These are phyloP conservation scores for Polietes domitor DNA, from an alignment of 2,888 invertebrate genomes.

Conservation along the genomic window DNA sequence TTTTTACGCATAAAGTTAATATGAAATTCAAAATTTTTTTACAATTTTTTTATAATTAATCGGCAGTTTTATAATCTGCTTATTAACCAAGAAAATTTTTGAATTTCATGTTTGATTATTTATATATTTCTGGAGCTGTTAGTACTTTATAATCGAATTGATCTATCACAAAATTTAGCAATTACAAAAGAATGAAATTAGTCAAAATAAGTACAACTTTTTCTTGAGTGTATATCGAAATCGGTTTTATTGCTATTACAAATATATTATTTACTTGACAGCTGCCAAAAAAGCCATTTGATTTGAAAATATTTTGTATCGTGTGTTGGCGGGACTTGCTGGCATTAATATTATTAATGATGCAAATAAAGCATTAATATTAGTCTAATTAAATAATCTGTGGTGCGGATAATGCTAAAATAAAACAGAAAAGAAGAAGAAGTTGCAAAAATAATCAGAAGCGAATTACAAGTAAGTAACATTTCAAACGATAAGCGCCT, in stretches of 20 bases:
- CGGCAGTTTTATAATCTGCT: too few species aligned
- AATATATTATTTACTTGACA: slow-evolving; percentile 3
- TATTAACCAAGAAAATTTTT: too few species aligned
- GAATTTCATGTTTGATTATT: too few species aligned
- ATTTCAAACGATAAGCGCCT: slow-evolving; percentile 11
- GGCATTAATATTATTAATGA: slow-evolving; percentile 1
- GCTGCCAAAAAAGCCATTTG: neutral
- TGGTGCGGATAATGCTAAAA: slow-evolving; percentile 19
- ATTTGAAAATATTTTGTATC: neutral
- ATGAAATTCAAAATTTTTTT: too few species aligned
- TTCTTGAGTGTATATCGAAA: neutral
- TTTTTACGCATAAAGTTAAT: too few species aligned
- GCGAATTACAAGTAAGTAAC: slow-evolving; percentile 23
- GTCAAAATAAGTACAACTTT: neutral
- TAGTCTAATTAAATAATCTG: slow-evolving; percentile 11
- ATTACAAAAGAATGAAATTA: neutral
- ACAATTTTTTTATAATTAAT: too few species aligned
- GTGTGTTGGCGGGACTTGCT: neutral
- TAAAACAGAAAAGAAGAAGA: slow-evolving; percentile 23
- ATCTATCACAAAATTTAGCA: too few species aligned
- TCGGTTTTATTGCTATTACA: neutral
- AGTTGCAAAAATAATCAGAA: neutral
- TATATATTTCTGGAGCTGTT: too few species aligned
- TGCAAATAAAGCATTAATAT: slow-evolving; percentile 29
- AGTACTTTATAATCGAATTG: too few species aligned